Conservation (phyloP, 2,113 vertebrate species). For the Hemiscyllium ocellatum region DNA sequence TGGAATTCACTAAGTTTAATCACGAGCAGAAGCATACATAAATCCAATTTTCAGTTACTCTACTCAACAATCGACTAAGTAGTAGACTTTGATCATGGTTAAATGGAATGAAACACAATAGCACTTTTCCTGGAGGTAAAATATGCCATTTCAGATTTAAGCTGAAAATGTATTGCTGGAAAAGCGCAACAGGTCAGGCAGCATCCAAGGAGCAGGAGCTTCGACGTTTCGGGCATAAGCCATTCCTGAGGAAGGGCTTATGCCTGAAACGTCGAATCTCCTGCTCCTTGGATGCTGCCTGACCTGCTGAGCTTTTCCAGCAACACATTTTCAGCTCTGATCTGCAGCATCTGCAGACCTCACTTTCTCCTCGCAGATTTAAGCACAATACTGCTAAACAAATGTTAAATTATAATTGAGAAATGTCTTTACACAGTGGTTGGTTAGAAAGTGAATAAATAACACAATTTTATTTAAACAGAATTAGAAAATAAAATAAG, state of each 20-base stretch:
- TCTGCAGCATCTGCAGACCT: too few species aligned
- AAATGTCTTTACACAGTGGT: neutral
- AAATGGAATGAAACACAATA: neutral
- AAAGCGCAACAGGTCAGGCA: too few species aligned
- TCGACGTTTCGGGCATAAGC: too few species aligned
- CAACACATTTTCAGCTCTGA: too few species aligned
- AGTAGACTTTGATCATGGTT: neutral
- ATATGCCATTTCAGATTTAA: neutral
- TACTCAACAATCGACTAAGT: neutral
- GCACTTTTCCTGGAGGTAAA: neutral
- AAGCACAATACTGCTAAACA: neutral
- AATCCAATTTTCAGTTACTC: neutral
- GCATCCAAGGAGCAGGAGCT: too few species aligned
- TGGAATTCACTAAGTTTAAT: neutral
- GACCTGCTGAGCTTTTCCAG: too few species aligned
- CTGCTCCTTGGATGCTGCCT: too few species aligned
- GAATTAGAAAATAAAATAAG: neutral
- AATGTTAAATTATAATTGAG: neutral
- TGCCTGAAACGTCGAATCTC: too few species aligned
- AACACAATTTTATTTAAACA: neutral
- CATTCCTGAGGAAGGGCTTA: too few species aligned
- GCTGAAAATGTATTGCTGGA: too few species aligned
- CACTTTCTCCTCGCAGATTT: too few species aligned
- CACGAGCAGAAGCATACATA: neutral
- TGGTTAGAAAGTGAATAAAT: neutral